Evolutionary conservation across 2,113 vertebrate species (phyloP).

Genomic region (Tichodroma muraria): DNA sequence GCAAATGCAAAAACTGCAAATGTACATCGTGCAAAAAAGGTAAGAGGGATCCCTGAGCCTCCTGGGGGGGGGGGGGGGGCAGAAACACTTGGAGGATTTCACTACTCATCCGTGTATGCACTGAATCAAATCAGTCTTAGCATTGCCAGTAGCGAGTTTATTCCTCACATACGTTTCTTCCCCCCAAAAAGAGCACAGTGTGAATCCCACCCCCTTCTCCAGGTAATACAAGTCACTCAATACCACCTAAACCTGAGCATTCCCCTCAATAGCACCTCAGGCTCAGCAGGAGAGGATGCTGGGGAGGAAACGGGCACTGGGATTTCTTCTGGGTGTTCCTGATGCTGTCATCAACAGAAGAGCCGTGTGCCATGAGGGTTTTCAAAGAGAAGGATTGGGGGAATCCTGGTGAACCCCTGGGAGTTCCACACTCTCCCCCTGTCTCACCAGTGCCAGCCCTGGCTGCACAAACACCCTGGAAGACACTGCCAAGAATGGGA

Average conservation of each 20-base stretch:
- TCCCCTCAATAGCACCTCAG: background rate
- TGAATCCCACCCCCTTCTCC: background rate
- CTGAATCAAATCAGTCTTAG: background rate
- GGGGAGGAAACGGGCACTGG: fast-evolving
- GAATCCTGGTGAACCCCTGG: fast-evolving
- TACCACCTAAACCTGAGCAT: background rate
- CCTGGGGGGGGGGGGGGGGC: fast-evolving
- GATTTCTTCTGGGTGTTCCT: background rate
- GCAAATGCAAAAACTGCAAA: slow-evolving; percentile 81
- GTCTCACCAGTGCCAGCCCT: background rate
- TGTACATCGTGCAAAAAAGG: slow-evolving; percentile 78
- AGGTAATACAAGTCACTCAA: background rate
- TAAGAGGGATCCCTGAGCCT: background rate
- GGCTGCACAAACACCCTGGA: background rate
- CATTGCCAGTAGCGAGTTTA: background rate
- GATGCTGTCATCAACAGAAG: background rate
- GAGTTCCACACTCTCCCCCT: background rate
- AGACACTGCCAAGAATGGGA: background rate
- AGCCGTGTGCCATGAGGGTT: fast-evolving
- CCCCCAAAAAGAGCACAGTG: background rate
- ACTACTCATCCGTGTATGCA: background rate
- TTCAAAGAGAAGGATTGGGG: background rate
- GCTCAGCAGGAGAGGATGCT: background rate
- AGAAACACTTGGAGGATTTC: background rate
- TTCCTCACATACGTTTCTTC: background rate